phyloP scores from a whole-genome alignment of 2,113 vertebrate species.

The Trematocara variabile region DNA sequence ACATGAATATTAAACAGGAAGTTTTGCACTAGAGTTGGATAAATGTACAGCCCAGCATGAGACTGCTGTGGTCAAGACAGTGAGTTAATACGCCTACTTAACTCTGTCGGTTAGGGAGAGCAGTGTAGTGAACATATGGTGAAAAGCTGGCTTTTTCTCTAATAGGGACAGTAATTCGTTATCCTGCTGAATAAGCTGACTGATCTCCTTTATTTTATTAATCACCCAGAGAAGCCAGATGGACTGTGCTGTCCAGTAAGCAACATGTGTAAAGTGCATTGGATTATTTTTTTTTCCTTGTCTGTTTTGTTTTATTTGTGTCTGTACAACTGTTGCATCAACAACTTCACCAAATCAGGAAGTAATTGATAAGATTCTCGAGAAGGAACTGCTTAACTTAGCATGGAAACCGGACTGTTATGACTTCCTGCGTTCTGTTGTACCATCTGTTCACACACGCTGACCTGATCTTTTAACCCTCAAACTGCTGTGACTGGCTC shows the following conservation, averaged over 20 bases:
- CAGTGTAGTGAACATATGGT: constrained; percentile 27
- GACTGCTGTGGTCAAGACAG: background rate
- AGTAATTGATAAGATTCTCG: constrained; percentile 39
- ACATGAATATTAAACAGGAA: background rate
- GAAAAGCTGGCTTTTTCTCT: background rate
- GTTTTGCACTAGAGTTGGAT: background rate
- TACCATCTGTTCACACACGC: background rate
- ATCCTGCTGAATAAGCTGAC: constrained; percentile 40
- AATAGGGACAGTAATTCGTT: constrained; percentile 3
- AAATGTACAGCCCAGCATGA: background rate
- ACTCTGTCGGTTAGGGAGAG: background rate
- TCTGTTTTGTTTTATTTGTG: background rate
- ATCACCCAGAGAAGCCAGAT: constrained; percentile 23
- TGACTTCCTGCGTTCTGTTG: constrained; percentile 33
- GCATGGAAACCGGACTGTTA: background rate
- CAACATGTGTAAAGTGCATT: background rate
- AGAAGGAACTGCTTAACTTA: constrained; percentile 10
- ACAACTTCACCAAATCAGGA: constrained; percentile 18
- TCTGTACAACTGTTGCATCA: background rate
- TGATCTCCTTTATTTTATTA: constrained; percentile 28
- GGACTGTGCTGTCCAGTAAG: background rate
- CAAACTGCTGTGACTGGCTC: background rate
- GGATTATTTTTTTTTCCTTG: background rate
- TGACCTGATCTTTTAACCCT: constrained; percentile 33
- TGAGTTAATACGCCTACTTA: constrained; percentile 5